These are phyloP conservation scores for Forbesichthys papilliferus DNA, from an alignment of 2,113 vertebrate species.

Conservation along the genomic window DNA sequence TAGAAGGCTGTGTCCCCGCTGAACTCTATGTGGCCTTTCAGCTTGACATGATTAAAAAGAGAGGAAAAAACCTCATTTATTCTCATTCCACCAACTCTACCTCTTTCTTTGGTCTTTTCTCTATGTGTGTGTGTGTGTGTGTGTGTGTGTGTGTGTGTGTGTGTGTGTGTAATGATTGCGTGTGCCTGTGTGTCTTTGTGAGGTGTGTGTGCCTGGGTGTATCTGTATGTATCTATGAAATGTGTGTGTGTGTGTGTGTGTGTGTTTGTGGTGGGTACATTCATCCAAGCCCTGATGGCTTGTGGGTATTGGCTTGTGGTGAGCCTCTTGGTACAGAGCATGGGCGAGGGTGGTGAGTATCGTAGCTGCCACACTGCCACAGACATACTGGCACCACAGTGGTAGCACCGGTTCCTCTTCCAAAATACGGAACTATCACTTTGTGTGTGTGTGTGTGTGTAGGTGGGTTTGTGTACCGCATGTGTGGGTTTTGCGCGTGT, in stretches of 20 bases:
- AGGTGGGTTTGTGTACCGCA: constrained; percentile 12
- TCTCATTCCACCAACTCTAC: constrained; percentile 78
- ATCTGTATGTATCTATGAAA: constrained; percentile 20
- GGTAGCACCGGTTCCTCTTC: constrained; percentile 69
- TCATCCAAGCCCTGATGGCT: constrained; percentile 72
- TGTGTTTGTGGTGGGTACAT: constrained; percentile 65
- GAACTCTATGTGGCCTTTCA: constrained; percentile 79
- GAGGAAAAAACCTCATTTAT: constrained; percentile 76
- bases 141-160: constrained; percentile 11
- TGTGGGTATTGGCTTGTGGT: constrained; percentile 81
- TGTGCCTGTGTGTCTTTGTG: constrained; percentile 50
- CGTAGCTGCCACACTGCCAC: constrained; percentile 76
- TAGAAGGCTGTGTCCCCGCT: constrained; percentile 61
- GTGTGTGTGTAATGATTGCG: constrained; percentile 34
- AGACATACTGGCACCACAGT: constrained; percentile 79
- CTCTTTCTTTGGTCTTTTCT: constrained; percentile 76
- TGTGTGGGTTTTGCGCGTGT: neutral
- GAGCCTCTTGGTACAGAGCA: constrained; percentile 65
- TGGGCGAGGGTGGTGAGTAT: constrained; percentile 76
- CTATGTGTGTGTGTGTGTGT: constrained; percentile 42
- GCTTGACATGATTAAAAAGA: constrained; percentile 74
- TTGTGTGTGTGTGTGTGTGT: constrained; percentile 33
- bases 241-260: constrained; percentile 29
- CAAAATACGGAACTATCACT: constrained; percentile 69
- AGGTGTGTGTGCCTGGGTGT: neutral